Base-by-base conservation (phyloP, 2,888 invertebrate genomes). In the Cotesia congregata region DNA sequence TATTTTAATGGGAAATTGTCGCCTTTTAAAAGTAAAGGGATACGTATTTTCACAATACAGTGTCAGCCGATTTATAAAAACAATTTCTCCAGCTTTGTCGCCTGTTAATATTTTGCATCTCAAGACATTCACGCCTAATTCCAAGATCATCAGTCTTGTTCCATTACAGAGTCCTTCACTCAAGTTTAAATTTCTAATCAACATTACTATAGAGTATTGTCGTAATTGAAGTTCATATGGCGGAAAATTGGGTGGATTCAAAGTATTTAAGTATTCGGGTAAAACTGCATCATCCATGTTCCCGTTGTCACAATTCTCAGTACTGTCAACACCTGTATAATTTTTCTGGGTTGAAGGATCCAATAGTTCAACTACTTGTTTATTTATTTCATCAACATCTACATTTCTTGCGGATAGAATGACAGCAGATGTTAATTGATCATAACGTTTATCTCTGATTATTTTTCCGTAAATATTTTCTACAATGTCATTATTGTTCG, bases 61-160 rank as follows among this genome's bases (percentile, higher is more conserved):
- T 9, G 60, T 59, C 60, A 59, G n/a, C 60, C 60, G 60, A 59
- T 59, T 59, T n/a, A 30, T 30, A 30, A 30, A 30, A 30, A 30
- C 30, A 30, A 30, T 30, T 30, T 30, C 30, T 30, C 30, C 60
- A 9, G n/a, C n/a, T 59, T 59, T 59, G n/a, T 59, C 60, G n/a
- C 60, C 60, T 59, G 60, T 59, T 9, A 59, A n/a, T 12, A 59
- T 59, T 59, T 59, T 59, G n/a, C 60, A n/a, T 59, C 60, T 9
- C n/a, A 59, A 59, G 9, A 59, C 60, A 59, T 59, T 59, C 1
- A 59, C n/a, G 1, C 60, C 60, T 59, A 59, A 59, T 12, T 59
- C 60, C n/a, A 59, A 59, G 75, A 64, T 7, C 80, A 75, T 39
- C 78, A 72, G 67, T 78, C 81, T 73, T 0, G 82, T 82, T 64